Evolutionary conservation across 92 coral and sea anemone genomes (phyloP), one percentile per base, ranked within the genome.

Genomic region (Zoanthus solanderi): DNA sequence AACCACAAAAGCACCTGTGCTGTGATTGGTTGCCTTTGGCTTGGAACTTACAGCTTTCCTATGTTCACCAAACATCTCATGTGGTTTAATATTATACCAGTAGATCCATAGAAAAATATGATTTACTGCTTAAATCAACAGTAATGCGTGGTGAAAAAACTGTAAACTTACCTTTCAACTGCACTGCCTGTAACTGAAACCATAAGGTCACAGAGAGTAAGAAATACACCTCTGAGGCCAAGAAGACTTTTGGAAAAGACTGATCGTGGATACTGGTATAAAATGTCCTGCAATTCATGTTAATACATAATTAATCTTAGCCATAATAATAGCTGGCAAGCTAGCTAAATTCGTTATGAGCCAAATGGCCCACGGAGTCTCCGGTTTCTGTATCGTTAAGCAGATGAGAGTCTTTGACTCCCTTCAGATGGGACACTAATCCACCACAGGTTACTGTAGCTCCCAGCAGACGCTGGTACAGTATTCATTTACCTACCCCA

Each of bases 131-230:
- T 37, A 37, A 37, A 37, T 37, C 4, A 37, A 37, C 42, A 37
- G 42, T 37, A 4, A 37, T 4, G 4, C 42, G 4, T 37, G 42
- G 42, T 37, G 42, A 13, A 30, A 23, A 28, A 86, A 44, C 11
- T 65, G 14, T 7, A 31, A 6, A 56, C 72, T 42, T 90, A 95
- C 99, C 98, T 95, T 68, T 94, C 93, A 5, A 95, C 96, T 52
- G 89, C 85, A 72, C 92, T 89, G 58, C 97, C 97, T 12, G 98
- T 95, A 42, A 97, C 99, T 56, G 99, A 95, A 12, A 94, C 76
- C 91, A 97, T 84, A 63, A 97, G 83, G 71, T 97, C 99, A 81
- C 97, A 93, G 85, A 97, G 78, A 44, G 99, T 97, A 73, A 97
- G 95, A 78, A 95, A 97, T 57, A 97, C 93, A 37, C 99, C 99